Conservation (phyloP, 2,113 vertebrate genomes). For the Tor tambroides region DNA sequence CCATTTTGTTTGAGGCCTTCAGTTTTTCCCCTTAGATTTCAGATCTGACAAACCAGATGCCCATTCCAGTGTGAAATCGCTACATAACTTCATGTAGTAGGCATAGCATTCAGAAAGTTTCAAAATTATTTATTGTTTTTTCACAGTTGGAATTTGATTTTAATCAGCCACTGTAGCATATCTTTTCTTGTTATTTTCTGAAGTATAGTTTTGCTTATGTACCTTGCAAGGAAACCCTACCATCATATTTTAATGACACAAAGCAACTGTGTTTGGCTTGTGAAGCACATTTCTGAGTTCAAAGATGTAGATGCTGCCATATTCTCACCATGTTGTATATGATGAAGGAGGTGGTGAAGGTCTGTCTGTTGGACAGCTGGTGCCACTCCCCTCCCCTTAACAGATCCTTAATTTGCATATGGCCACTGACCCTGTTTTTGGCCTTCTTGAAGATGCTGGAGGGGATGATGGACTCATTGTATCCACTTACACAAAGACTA, state of each 20-base stretch:
- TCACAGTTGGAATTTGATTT: not conserved
- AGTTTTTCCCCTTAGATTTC: not conserved
- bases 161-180: not conserved
- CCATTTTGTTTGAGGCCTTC: not conserved
- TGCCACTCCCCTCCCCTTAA: slow-evolving; percentile 57
- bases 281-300: not conserved
- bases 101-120: not conserved
- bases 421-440: slow-evolving; percentile 63
- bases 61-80: not conserved
- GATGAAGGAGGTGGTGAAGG: slow-evolving; percentile 22
- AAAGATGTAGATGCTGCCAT: slow-evolving; percentile 6
- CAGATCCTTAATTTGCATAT: slow-evolving; percentile 58
- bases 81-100: not conserved
- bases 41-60: not conserved
- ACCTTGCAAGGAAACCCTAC: too few species aligned
- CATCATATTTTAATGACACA: not conserved
- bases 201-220: not conserved
- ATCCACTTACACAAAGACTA: slow-evolving; percentile 32
- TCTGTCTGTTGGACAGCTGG: slow-evolving; percentile 63
- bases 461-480: not conserved
- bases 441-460: slow-evolving; percentile 4
- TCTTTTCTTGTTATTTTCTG: not conserved
- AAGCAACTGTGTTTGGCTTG: not conserved
- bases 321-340: not conserved
- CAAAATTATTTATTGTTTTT: not conserved